Base-by-base conservation (phyloP, 2,113 vertebrate genomes). In the Ramphastos sulfuratus region DNA sequence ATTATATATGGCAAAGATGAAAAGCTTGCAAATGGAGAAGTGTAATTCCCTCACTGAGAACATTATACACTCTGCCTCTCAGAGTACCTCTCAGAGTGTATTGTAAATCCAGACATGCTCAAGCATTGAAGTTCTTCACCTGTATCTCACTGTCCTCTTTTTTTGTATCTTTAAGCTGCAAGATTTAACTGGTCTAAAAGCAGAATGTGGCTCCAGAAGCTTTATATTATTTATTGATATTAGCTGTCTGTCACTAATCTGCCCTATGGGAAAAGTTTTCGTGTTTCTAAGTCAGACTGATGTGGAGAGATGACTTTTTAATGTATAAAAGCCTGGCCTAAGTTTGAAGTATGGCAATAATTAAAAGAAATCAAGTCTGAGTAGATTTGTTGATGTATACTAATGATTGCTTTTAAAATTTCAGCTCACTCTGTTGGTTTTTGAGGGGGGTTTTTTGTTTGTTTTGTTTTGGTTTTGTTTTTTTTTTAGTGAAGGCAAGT, bases 1-100 rank as follows among this genome's bases (percentile, higher is more conserved):
- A 76, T 83, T 73, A 59, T 10, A 72, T 83, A 75, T 82, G 58
- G 59, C 79, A 73, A 55, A 79, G 88, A 94, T 73, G 30, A 85
- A 95, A 94, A 94, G 76, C 87, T 72, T 92, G 48, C 73, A 82
- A 59, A 79, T 27, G 59, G 67, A 85, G 61, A 81, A 91, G 48
- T 3, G 4, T 39, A 84, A 92, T 82, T 85, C 39, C 60, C 46
- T 66, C 65, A 85, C 35, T 70, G 87, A 73, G 30, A 48, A 67
- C 94, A 75, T 16, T 81, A 46, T 7, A 91, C 31, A 82, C 16
- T n/a, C 71, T 55, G 50, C 83, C 60, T 85, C 39, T 71, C 55
- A 60, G 48, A 79, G 70, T 39, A 6, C 83, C 60, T 85, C 42
- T 74, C 55, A 60, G 48, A 79, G 72, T 39, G 7, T 71, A 33